Conservation (phyloP, 1,140 invertebrate species). For the Polypedilum vanderplanki region DNA sequence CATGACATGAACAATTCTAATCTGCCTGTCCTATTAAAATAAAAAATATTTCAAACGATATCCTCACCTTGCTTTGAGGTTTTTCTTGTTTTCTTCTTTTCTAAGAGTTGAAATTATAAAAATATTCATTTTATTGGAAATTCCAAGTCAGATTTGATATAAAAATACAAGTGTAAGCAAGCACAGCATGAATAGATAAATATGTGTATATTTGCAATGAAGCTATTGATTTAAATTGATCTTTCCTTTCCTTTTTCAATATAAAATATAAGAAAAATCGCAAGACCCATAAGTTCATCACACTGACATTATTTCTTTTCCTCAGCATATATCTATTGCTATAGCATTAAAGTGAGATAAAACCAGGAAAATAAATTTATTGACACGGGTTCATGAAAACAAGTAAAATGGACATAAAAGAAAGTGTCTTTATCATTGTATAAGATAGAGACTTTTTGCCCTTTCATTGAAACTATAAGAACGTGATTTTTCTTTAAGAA, state of each 20-base stretch:
- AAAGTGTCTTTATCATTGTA: neutral
- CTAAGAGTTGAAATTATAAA: no score
- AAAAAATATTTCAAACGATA: no score
- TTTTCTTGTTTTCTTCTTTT: no score
- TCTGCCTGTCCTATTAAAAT: no score
- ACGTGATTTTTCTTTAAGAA: neutral
- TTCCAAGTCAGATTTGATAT: no score
- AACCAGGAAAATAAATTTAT: neutral
- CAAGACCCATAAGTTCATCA: conserved; percentile 17
- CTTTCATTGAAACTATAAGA: no score
- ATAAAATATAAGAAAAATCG: neutral
- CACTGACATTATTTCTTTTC: neutral
- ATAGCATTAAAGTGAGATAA: neutral
- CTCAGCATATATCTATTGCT: neutral
- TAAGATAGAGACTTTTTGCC: no score
- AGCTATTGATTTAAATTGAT: conserved; percentile 13
- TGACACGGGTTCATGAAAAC: neutral
- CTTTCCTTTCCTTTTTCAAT: neutral
- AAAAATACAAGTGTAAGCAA: no score
- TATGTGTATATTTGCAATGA: neutral
- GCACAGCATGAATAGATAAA: neutral
- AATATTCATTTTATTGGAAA: no score
- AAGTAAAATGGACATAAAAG: no score
- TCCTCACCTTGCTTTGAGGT: no score
- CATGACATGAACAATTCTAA: no score